phyloP scores from a whole-genome alignment of 2,113 vertebrate genomes.

The Triplophysa dalaica region DNA sequence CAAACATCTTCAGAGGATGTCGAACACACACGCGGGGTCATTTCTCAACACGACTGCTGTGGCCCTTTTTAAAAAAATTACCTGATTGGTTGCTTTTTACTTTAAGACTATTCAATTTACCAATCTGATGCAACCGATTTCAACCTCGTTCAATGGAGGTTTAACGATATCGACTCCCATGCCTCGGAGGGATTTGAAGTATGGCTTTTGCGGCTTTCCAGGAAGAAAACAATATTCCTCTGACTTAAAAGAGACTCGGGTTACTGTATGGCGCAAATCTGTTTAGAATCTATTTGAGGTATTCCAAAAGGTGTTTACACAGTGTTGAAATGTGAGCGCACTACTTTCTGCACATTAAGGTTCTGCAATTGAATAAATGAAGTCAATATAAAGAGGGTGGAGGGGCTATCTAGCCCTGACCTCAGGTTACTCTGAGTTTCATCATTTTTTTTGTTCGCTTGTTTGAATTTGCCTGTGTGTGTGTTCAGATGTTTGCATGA shows the following conservation, averaged over 20 bases:
- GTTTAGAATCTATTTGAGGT: constrained; percentile 17
- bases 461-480: constrained; percentile 44
- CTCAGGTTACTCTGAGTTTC: constrained; percentile 61
- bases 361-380: constrained; percentile 39
- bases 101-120: background rate
- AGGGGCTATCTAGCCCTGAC: constrained; percentile 25
- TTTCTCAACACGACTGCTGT: constrained; percentile 7
- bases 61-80: background rate
- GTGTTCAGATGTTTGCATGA: background rate
- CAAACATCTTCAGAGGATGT: constrained; percentile 6
- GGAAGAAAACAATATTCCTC: constrained; percentile 7
- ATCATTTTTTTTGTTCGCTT: constrained; percentile 57
- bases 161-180: background rate
- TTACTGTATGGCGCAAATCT: constrained; percentile 19
- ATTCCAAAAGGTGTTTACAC: background rate
- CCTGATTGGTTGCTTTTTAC: constrained; percentile 1
- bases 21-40: background rate
- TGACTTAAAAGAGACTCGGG: constrained; percentile 4
- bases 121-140: background rate
- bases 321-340: constrained; percentile 15
- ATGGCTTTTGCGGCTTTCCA: constrained; percentile 14
- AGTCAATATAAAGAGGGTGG: constrained; percentile 46
- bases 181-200: background rate
- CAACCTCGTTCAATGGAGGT: background rate
- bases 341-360: constrained; percentile 28